phyloP scores from a whole-genome alignment of 2,797 vertebrate species.

The Leuciscus waleckii region DNA sequence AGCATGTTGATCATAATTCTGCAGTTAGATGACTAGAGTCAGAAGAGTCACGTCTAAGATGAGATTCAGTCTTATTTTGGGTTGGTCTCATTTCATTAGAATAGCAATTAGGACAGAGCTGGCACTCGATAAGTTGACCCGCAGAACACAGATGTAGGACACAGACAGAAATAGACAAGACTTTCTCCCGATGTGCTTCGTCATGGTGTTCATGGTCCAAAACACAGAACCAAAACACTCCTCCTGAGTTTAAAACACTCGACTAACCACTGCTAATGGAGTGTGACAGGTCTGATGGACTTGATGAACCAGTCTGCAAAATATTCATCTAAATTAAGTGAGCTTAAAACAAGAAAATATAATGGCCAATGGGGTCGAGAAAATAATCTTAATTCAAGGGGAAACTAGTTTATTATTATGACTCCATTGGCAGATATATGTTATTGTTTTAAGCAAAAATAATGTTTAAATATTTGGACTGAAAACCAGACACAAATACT shows the following conservation, averaged over 20 bases:
- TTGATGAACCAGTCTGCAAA: background rate
- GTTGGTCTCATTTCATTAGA: constrained; percentile 67
- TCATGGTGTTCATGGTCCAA: constrained; percentile 53
- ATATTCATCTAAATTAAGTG: background rate
- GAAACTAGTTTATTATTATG: background rate
- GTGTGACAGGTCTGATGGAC: background rate
- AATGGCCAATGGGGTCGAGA: background rate
- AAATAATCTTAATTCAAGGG: background rate
- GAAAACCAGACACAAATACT: background rate
- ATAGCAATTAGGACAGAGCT: constrained; percentile 66
- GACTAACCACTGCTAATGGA: background rate
- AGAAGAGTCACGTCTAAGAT: constrained; percentile 52
- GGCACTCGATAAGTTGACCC: constrained; percentile 62
- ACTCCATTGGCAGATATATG: background rate
- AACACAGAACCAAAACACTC: background rate
- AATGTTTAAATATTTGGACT: background rate
- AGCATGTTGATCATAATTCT: constrained; percentile 41
- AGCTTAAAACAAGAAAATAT: background rate
- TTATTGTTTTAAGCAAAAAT: background rate
- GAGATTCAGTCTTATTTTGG: constrained; percentile 64
- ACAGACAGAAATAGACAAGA: constrained; percentile 63
- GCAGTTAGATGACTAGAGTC: constrained; percentile 47
- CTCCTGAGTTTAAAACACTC: background rate
- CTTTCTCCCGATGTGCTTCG: constrained; percentile 58
- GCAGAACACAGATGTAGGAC: constrained; percentile 63